These are phyloP conservation scores for Trachythela sp. DNA, from an alignment of 64 coral and sea anemone species.

Conservation along the genomic window DNA sequence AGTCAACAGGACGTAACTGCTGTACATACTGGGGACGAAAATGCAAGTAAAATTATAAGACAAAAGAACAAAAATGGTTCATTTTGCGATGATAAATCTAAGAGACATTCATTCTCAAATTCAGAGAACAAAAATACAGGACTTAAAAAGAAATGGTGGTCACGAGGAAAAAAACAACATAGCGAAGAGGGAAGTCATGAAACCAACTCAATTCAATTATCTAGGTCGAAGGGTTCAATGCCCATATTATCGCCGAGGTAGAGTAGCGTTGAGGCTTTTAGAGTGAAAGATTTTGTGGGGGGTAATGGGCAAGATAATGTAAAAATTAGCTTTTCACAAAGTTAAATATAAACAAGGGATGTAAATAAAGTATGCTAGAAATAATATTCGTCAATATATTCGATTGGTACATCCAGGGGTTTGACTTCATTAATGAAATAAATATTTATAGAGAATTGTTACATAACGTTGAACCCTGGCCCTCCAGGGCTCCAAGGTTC, in stretches of 20 bases:
- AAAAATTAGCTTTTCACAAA: too few species aligned
- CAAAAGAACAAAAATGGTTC: neutral
- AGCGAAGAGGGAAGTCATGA: neutral
- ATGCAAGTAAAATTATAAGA: neutral
- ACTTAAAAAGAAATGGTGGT: constrained; percentile 20
- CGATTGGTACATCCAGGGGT: too few species aligned
- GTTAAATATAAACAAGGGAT: too few species aligned
- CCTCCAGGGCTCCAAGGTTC: too few species aligned
- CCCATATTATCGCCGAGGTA: neutral
- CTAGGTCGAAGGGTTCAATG: neutral
- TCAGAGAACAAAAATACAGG: neutral
- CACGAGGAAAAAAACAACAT: neutral
- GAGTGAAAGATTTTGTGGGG: too few species aligned
- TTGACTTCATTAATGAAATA: too few species aligned
- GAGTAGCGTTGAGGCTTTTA: too few species aligned
- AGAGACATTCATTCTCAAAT: neutral
- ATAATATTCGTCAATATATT: too few species aligned
- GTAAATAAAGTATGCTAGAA: too few species aligned
- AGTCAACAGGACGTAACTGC: neutral
- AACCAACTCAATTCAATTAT: neutral
- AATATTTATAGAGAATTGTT: too few species aligned
- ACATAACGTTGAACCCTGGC: too few species aligned
- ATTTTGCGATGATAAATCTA: neutral
- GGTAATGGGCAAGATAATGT: too few species aligned
- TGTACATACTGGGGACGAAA: neutral